A percentile compares a stretch with the other conserved stretches of the same genome.
Evolutionary conservation across 2,797 vertebrate genomes (phyloP).

Genomic region (Myoxocephalus aenaeus): DNA sequence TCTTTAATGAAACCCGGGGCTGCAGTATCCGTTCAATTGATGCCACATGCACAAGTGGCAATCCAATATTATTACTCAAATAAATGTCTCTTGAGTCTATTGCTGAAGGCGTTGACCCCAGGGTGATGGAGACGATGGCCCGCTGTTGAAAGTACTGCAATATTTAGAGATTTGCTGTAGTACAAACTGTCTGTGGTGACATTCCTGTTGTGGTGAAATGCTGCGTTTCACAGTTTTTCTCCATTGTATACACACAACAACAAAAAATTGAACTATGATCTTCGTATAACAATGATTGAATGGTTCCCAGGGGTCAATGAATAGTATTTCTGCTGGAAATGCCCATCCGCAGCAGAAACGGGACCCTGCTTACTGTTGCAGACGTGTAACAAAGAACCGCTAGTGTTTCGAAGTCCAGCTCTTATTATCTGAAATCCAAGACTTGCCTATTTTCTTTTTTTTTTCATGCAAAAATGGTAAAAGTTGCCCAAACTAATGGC

Average conservation of each 20-base stretch:
- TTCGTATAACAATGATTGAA: too few species aligned
- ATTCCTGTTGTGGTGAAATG: too few species aligned
- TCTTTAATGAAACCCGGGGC: conserved; percentile 47
- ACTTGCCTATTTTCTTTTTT: neutral
- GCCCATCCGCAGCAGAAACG: neutral
- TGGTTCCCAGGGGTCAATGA: too few species aligned
- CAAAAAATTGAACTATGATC: too few species aligned
- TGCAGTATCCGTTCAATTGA: conserved; percentile 7
- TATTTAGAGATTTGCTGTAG: neutral
- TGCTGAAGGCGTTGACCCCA: neutral
- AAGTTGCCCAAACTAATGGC: neutral
- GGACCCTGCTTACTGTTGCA: neutral
- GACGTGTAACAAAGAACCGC: neutral
- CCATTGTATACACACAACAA: too few species aligned
- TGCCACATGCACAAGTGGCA: too few species aligned
- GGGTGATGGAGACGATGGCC: neutral
- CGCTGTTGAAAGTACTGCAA: neutral
- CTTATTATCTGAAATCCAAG: neutral
- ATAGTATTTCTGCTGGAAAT: too few species aligned
- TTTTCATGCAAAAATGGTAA: neutral
- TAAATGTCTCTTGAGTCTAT: neutral
- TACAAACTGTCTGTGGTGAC: neutral
- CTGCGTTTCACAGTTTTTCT: too few species aligned
- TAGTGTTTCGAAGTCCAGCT: neutral
- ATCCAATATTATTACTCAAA: neutral